Evolutionary conservation across 1,140 invertebrate species (phyloP).

Genomic region (Drosophila mojavensis): DNA sequence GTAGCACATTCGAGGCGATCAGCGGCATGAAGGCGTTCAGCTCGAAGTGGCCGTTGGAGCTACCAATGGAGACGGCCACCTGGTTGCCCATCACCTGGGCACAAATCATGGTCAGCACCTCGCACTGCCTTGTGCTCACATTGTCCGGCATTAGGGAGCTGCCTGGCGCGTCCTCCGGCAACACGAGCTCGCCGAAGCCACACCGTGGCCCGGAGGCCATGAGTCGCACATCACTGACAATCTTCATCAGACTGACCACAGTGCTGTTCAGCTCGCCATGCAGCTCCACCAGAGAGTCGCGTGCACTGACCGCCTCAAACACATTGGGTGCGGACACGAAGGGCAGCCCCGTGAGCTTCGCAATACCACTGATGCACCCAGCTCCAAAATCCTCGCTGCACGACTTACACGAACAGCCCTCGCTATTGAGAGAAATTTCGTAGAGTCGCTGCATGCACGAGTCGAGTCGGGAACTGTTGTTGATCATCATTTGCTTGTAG

Average conservation of each 20-base stretch:
- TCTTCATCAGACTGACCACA: constrained; percentile 98
- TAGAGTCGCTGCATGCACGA: constrained; percentile 92
- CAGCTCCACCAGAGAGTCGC: constrained; percentile 97
- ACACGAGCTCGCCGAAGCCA: constrained; percentile 96
- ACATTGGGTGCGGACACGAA: constrained; percentile 97
- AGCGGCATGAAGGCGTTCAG: constrained; percentile 99
- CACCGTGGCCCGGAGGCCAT: constrained; percentile 98
- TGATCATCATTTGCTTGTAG: constrained; percentile 93
- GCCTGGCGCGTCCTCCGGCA: constrained; percentile 99
- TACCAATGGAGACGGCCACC: constrained; percentile 95
- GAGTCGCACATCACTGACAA: constrained; percentile 98
- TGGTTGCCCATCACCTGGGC: constrained; percentile 99
- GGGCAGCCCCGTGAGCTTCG: constrained; percentile 90
- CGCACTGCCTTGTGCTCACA: constrained; percentile 99
- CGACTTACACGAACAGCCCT: constrained; percentile 96
- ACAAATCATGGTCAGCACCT: constrained; percentile 98
- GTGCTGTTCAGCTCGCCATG: constrained; percentile 96
- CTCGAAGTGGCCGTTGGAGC: constrained; percentile 98
- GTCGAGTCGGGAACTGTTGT: constrained; percentile 93
- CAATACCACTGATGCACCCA: constrained; percentile 93
- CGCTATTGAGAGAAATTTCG: constrained; percentile 96
- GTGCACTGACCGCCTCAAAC: constrained; percentile 97
- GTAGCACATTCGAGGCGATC: constrained; percentile 97
- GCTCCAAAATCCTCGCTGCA: constrained; percentile 91
- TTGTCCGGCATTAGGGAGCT: constrained; percentile 99